These are phyloP conservation scores for Cyprinella venusta DNA, from an alignment of 2,797 vertebrate species.

Conservation along the genomic window DNA sequence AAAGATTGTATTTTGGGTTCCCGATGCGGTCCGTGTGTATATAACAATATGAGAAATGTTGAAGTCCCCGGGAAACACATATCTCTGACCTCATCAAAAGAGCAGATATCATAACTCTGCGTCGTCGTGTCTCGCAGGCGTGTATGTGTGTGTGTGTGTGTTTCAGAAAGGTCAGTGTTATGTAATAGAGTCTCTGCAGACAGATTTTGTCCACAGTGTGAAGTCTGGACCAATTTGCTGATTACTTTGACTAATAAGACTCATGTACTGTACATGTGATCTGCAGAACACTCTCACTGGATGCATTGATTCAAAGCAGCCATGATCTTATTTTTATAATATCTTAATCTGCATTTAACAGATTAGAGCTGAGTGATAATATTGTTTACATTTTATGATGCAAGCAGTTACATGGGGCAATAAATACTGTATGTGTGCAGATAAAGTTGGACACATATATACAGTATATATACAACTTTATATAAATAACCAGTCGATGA, in stretches of 20 bases:
- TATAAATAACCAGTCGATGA: too few relatives aligned
- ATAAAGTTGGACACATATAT: too few relatives aligned
- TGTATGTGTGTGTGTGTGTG: neutral
- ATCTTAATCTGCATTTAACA: neutral
- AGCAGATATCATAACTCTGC: neutral
- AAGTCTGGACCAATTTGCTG: neutral
- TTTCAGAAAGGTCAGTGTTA: conserved; percentile 34
- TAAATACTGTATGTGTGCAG: too few relatives aligned
- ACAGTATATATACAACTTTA: too few relatives aligned
- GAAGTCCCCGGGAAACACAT: neutral
- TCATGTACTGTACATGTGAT: neutral
- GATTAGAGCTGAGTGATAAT: neutral
- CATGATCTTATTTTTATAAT: neutral
- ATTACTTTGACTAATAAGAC: conserved; percentile 10
- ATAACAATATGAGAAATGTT: conserved; percentile 15
- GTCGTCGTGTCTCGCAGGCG: neutral
- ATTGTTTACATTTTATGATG: neutral
- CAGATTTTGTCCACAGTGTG: conserved; percentile 22
- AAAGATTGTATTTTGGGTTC: neutral
- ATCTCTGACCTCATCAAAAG: conserved; percentile 20
- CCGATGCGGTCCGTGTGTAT: neutral
- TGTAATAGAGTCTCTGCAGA: neutral
- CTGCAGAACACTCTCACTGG: neutral
- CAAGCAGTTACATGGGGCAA: neutral
- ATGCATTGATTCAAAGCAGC: neutral